Evolutionary conservation across 2,113 vertebrate species (phyloP), one percentile per base, ranked within the genome.

Genomic region (Hippocampus guttulatus): DNA sequence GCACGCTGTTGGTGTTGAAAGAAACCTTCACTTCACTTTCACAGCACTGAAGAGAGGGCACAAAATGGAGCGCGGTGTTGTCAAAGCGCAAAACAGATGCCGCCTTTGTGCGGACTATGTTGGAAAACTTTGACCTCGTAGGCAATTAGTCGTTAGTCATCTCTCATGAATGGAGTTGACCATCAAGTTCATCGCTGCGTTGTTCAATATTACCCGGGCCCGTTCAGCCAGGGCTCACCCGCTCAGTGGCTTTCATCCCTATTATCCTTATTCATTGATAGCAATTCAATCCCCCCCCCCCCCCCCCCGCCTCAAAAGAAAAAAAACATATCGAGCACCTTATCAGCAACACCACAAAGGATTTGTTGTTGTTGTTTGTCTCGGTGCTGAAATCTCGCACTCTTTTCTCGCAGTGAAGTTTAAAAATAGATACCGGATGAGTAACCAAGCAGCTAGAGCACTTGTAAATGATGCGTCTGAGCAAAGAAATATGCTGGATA

Each of bases 1-100:
- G 88, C 67, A 90, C 91, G 73, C 89, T 94, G 64, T 95, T 93
- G 1, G 95, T 98, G 90, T 95, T 92, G 87, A 98, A 91, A 5
- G 92, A 92, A 0, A 92, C 94, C 84, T 88, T 93, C 74, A 97
- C 86, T 49, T 91, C 87, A 75, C 91, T 88, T 76, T 94, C 94
- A 77, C 76, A 90, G 82, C 93, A 96, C 95, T 96, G 88, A 73
- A 70, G 73, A 51, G 74, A 52, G 54, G 45, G 85, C 74, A 82
- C 41, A 47, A 27, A 73, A 54, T 65, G 54, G 47, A 20, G 70
- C 21, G 40, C 74, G 18, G 79, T 72, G 15, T 61, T 67, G 76
- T 77, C 73, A 74, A 15, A 58, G 15, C 55, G 15, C 55, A 60
- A 60, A 30, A 60, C 18, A 15, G 63, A 23, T 3, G 63, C 57